Base-by-base conservation (phyloP, 37 sponge, comb jelly and placozoan species). In the Aphrocallistes beatrix region DNA sequence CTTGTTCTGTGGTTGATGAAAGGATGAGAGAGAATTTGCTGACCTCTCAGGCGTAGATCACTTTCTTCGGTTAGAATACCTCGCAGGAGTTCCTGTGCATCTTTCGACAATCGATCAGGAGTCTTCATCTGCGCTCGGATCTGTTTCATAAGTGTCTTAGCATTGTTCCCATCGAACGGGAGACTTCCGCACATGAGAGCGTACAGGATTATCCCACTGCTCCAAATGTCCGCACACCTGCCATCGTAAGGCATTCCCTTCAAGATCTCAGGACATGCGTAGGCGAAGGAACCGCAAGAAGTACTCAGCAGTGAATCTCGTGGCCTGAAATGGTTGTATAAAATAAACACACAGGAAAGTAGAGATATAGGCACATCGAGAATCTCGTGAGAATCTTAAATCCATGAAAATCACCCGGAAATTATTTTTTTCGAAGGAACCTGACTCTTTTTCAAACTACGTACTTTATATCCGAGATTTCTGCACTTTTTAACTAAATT, bases 161-260 rank as follows among this genome's bases (percentile, higher is more conserved):
- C 86, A 45, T 82, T 86, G 6, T 86, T 81, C 28, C 86, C 90
- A 83, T 86, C 86, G 86, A 86, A 89, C 0, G 90, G 90, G 16
- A 89, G 86, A 37, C 82, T 81, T 1, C 90, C 90, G 38, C 82
- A 81, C 39, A 89, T 81, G 86, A 89, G 82, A 32, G 90, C 90
- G 82, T 48, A 89, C 37, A 86, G 50, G n/a, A 89, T 83, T 28
- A 89, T 83, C 21, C 90, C 90, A 10, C 85, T 84, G 39, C 90
- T 89, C 90, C 90, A 89, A 0, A 89, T 51, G 51, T 89, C 90
- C 3, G 90, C 82, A 3, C 37, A 38, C 17, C 84, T 39, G 0
- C 90, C 90, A 37, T 89, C 90, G 82, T 89, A 89, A 38, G 87
- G 86, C 81, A 86, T 37, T 36, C 90, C 90, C 37, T 87, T 86